Evolutionary conservation across 2,888 invertebrate species (phyloP).

Genomic region (Drosophila lutescens): DNA sequence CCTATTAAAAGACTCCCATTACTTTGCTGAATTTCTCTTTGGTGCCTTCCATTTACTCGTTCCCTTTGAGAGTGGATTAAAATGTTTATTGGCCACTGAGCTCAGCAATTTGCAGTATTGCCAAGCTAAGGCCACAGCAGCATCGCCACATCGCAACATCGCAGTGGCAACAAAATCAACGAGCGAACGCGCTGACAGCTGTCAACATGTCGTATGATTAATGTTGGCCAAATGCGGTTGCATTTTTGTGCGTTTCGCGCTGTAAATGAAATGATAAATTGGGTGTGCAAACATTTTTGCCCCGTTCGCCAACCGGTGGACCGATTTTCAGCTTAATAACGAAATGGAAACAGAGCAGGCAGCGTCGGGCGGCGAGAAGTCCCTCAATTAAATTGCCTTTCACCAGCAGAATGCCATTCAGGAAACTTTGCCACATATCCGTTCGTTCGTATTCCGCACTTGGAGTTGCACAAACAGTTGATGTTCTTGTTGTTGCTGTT

Average conservation of each 20-base stretch:
- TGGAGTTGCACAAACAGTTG: constrained; percentile 45
- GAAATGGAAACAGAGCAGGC: constrained; percentile 30
- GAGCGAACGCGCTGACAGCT: constrained; percentile 74
- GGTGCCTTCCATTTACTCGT: background rate
- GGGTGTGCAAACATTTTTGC: constrained; percentile 50
- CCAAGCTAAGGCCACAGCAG: constrained; percentile 8
- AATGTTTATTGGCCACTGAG: constrained; percentile 19
- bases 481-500: constrained; percentile 9
- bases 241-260: constrained; percentile 51
- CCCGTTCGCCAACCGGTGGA: constrained; percentile 16
- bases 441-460: constrained; percentile 33
- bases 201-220: constrained; percentile 80
- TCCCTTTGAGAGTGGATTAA: constrained; percentile 28
- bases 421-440: constrained; percentile 49
- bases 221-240: constrained; percentile 75
- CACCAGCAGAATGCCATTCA: constrained; percentile 32
- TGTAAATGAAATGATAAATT: constrained; percentile 70
- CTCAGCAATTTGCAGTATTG: constrained; percentile 29
- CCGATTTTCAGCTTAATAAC: constrained; percentile 51
- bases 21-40: background rate
- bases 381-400: constrained; percentile 58
- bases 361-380: constrained; percentile 24
- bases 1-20: background rate
- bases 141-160: constrained; percentile 23
- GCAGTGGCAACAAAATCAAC: constrained; percentile 33